Conservation (phyloP, 2,797 vertebrate species). For the Myiothlypis coronata region DNA sequence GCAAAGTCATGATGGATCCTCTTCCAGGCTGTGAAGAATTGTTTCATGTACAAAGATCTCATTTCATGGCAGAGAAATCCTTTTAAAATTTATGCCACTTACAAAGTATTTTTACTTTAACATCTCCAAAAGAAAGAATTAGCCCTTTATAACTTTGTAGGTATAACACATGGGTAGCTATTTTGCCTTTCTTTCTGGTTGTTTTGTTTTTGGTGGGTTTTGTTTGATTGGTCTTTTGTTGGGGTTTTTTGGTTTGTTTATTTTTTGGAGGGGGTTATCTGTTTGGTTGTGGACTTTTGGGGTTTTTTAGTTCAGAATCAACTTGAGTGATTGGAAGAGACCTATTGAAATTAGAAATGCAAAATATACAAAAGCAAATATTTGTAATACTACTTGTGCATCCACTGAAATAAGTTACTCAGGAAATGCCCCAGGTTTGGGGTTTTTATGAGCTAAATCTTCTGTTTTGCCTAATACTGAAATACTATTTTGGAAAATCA, state of each 20-base stretch:
- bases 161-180: not conserved
- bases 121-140: not conserved
- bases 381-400: not conserved
- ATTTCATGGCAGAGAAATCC: not conserved
- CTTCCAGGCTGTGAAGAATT: not conserved
- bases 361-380: not conserved
- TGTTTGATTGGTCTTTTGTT: accelerated
- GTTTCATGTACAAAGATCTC: not conserved
- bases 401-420: not conserved
- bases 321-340: not conserved
- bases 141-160: not conserved
- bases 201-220: accelerated
- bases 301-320: not conserved
- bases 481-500: not conserved
- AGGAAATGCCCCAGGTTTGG: not conserved
- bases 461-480: not conserved
- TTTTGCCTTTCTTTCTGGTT: not conserved
- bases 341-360: not conserved
- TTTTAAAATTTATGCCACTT: not conserved
- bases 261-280: not conserved
- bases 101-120: not conserved
- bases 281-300: not conserved
- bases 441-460: not conserved
- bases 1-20: not conserved
- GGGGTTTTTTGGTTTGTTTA: not conserved